Conservation (phyloP, 37 sponge, comb jelly and placozoan genomes). For the Ianthella basta region DNA sequence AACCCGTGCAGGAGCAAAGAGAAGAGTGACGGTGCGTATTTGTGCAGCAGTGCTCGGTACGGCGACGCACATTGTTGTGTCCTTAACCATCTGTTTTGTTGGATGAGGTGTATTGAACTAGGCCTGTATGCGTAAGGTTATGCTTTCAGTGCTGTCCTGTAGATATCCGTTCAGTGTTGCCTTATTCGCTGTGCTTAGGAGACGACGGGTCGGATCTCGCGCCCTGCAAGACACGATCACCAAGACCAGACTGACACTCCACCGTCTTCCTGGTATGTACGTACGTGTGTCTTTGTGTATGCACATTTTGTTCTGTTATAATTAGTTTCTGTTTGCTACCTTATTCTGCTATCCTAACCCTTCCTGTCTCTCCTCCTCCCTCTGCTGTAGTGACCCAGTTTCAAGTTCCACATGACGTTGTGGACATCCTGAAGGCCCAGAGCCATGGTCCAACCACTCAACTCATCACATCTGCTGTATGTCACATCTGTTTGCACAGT, state of each 20-base stretch:
- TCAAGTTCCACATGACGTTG: conserved; percentile 80
- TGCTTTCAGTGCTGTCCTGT: no score
- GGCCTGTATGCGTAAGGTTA: no score
- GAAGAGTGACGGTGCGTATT: background rate
- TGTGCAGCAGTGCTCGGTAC: no score
- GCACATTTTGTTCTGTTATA: no score
- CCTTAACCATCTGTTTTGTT: no score
- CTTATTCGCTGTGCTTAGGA: no score
- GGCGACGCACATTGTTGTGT: no score
- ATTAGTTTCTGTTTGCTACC: no score
- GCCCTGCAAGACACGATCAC: background rate
- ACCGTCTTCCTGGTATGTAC: background rate
- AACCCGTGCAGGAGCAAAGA: background rate
- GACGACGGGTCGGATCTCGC: background rate
- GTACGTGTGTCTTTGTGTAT: background rate
- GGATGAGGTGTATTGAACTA: no score
- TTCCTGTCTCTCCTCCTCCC: no score
- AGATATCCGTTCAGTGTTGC: no score
- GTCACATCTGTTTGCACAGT: background rate
- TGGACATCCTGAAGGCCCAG: conserved; percentile 70
- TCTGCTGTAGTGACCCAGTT: conserved; percentile 71
- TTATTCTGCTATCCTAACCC: no score
- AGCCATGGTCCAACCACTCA: conserved; percentile 86
- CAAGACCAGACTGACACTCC: background rate
- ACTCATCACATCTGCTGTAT: conserved; percentile 63